Base-by-base conservation (phyloP, 2,797 vertebrate species). In the Squalus acanthias region DNA sequence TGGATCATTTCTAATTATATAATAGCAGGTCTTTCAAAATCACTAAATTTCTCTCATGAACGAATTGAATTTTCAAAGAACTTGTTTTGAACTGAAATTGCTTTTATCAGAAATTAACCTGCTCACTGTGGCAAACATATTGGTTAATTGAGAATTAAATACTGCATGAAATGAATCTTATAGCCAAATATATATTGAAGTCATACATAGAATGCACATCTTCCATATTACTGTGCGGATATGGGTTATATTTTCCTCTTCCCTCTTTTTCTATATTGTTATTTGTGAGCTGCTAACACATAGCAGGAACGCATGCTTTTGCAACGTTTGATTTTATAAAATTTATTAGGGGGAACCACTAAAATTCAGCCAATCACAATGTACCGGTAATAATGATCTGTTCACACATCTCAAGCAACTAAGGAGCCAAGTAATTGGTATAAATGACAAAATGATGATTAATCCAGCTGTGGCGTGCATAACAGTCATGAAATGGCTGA, bases 381-480 rank as follows among this genome's bases (percentile, higher is more conserved):
- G 7, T 46, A 22, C 1, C 8, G 0, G 63, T n/a, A 93, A 93
- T 93, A 69, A 93, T 93, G n/a, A 93, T 39, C 65, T 4, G 39
- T 69, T 69, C 65, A 93, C 20, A 93, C 65, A 69, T 92, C 13
- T 20, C 60, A 92, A 92, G 33, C 89, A 65, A 63, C 91, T 69
- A 93, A 93, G 91, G 17, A 93, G 91, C 39, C 22, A 39, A 67
- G 65, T 93, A 93, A 93, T 93, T 69, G 91, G 63, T 93, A 46
- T 93, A 93, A 69, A 69, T 46, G 63, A 69, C 91, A 93, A 65
- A 93, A 93, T 39, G 65, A 93, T 93, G 91, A 93, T 93, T 93
- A 67, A 93, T 69, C 63, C 91, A 93, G 63, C 91, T 69, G 91
- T 93, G 46, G 63, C 22, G 39, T 46, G n/a, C 7, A 69, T 22